Conservation (phyloP, 2,888 invertebrate genomes). For the Sminthurinus aureus region DNA sequence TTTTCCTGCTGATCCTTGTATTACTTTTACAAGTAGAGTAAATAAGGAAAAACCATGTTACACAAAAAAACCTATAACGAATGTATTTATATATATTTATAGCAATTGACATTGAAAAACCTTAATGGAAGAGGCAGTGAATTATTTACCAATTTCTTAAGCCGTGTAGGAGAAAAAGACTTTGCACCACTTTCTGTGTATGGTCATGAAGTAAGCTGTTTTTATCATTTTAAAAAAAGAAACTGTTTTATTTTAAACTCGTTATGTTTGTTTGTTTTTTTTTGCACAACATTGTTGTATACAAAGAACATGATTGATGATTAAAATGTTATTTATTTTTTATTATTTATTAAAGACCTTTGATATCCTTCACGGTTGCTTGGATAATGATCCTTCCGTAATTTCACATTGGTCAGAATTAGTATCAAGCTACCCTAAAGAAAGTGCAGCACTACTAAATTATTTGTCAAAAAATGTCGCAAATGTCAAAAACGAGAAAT, state of each 20-base stretch:
- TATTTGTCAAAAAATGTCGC: slow-evolving; percentile 54
- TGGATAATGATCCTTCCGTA: slow-evolving; percentile 52
- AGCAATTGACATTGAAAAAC: slow-evolving; percentile 51
- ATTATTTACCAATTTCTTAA: slow-evolving; percentile 56
- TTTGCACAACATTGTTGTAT: not conserved
- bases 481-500: slow-evolving; percentile 49
- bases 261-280: not conserved
- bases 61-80: too few relatives aligned
- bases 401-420: slow-evolving; percentile 53
- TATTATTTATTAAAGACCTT: slow-evolving; percentile 46
- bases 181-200: slow-evolving; percentile 52
- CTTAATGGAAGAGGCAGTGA: slow-evolving; percentile 46
- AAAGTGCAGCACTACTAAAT: slow-evolving; percentile 52
- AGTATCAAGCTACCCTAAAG: slow-evolving; percentile 51
- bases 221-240: not conserved
- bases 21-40: not conserved
- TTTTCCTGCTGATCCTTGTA: not conserved
- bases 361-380: slow-evolving; percentile 53
- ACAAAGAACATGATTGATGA: not conserved
- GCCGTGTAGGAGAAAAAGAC: slow-evolving; percentile 53
- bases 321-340: slow-evolving; percentile 2
- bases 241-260: not conserved
- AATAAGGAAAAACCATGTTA: not conserved
- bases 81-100: not conserved
- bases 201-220: slow-evolving; percentile 52